Conservation (phyloP, 1,140 invertebrate genomes). For the Neodiprion pinetum region DNA sequence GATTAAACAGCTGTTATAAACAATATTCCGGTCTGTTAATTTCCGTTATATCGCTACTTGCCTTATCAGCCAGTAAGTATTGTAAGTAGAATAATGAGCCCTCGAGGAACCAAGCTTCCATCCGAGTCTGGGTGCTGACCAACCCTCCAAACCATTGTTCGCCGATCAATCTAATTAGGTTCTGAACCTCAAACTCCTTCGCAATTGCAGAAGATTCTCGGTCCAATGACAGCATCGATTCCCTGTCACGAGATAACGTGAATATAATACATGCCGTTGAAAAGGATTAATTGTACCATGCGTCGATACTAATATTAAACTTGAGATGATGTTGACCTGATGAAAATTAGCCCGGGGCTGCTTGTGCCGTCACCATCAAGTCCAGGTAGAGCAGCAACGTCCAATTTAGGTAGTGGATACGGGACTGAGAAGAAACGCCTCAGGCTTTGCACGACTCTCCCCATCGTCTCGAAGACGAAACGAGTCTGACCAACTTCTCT, state of each 20-base stretch:
- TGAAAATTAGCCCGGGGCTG: constrained; percentile 59
- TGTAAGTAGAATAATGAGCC: constrained; percentile 54
- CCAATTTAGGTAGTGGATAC: constrained; percentile 68
- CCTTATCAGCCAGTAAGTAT: constrained; percentile 40
- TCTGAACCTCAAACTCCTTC: constrained; percentile 36
- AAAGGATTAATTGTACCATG: constrained; percentile 13
- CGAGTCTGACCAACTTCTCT: constrained; percentile 62
- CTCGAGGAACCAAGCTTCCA: constrained; percentile 52
- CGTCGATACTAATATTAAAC: not conserved
- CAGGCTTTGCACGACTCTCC: constrained; percentile 61
- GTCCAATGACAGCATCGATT: constrained; percentile 40
- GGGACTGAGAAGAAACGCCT: constrained; percentile 66
- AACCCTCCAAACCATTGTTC: constrained; percentile 62
- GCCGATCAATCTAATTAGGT: constrained; percentile 39
- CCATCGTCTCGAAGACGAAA: constrained; percentile 66
- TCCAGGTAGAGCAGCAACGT: constrained; percentile 71
- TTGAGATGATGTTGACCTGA: constrained; percentile 48
- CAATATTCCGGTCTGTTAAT: not conserved
- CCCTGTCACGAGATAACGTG: constrained; percentile 26
- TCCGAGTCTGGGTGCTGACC: constrained; percentile 54
- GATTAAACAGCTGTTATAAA: constrained; percentile 30
- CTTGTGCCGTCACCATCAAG: constrained; percentile 60
- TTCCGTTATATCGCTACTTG: constrained; percentile 30
- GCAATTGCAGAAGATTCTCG: constrained; percentile 37
- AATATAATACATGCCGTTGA: constrained; percentile 14